phyloP scores from a whole-genome alignment of 2,797 vertebrate genomes.

The Sebastes nivosus region DNA sequence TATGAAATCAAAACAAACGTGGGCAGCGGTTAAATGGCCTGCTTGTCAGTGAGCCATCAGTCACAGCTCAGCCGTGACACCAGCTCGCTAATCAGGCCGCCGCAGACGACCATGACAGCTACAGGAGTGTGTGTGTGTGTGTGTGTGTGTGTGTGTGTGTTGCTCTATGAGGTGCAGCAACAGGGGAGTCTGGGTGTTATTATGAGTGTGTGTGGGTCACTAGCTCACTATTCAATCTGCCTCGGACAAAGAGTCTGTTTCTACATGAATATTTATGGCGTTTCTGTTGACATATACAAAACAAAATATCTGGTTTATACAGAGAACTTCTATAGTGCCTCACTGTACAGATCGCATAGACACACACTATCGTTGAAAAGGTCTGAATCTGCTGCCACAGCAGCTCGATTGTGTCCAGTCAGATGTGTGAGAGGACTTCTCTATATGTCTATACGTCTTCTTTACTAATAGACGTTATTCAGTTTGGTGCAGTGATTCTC shows the following conservation, averaged over 20 bases:
- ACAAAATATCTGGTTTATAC: neutral
- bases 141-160: neutral
- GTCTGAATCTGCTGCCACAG: neutral
- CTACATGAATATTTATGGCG: neutral
- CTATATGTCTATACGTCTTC: neutral
- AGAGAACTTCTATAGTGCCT: neutral
- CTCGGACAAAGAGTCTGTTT: constrained; percentile 11
- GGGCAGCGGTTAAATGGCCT: constrained; percentile 10
- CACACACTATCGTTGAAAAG: neutral
- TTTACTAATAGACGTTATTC: neutral
- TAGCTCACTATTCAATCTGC: neutral
- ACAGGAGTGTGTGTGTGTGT: neutral
- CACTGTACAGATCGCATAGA: neutral
- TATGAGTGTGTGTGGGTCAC: neutral
- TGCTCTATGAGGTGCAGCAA: too few relatives aligned
- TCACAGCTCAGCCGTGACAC: constrained; percentile 31
- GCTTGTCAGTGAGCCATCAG: constrained; percentile 43
- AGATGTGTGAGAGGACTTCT: neutral
- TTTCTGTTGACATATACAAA: constrained; percentile 20
- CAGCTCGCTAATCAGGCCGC: constrained; percentile 22
- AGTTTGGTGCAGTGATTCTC: too few relatives aligned
- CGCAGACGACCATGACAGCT: constrained; percentile 24
- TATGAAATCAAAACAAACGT: constrained; percentile 44
- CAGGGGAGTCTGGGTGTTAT: neutral
- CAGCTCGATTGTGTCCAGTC: neutral